phyloP scores from a whole-genome alignment of 2,888 invertebrate genomes.

The Nomada fabriciana region DNA sequence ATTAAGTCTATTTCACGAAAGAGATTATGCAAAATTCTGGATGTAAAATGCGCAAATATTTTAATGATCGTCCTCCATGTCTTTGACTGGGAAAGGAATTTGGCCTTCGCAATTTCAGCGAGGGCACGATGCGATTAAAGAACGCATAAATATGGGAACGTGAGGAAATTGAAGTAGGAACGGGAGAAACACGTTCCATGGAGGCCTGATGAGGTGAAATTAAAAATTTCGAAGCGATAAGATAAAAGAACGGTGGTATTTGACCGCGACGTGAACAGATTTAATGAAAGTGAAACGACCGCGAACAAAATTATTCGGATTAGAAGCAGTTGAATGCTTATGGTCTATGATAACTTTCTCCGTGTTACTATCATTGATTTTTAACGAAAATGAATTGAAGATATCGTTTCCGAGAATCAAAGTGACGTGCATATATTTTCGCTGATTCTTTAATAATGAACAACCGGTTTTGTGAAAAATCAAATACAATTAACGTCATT shows the following conservation, averaged over 20 bases:
- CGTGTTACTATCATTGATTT: background rate
- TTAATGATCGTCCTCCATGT: constrained; percentile 1
- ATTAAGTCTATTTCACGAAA: background rate
- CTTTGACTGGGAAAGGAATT: constrained; percentile 7
- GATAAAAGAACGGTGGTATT: constrained; percentile 20
- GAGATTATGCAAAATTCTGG: too few relatives aligned
- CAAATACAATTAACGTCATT: too few relatives aligned
- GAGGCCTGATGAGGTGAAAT: constrained; percentile 32
- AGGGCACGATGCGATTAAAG: background rate
- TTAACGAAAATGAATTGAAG: too few relatives aligned
- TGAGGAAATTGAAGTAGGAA: background rate
- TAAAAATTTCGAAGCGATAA: constrained; percentile 29
- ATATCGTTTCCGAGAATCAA: too few relatives aligned
- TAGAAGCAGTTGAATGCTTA: background rate
- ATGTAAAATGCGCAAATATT: background rate
- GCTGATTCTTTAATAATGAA: too few relatives aligned
- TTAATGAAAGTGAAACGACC: constrained; percentile 20
- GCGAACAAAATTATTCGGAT: constrained; percentile 17
- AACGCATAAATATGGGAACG: constrained; percentile 18
- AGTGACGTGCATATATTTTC: too few relatives aligned
- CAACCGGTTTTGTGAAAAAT: too few relatives aligned
- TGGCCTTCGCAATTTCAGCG: constrained; percentile 6
- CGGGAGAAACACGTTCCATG: background rate
- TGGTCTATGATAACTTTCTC: background rate
- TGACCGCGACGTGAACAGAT: background rate